Evolutionary conservation across 2,113 vertebrate genomes (phyloP).

Genomic region (Corythornis cristatus): DNA sequence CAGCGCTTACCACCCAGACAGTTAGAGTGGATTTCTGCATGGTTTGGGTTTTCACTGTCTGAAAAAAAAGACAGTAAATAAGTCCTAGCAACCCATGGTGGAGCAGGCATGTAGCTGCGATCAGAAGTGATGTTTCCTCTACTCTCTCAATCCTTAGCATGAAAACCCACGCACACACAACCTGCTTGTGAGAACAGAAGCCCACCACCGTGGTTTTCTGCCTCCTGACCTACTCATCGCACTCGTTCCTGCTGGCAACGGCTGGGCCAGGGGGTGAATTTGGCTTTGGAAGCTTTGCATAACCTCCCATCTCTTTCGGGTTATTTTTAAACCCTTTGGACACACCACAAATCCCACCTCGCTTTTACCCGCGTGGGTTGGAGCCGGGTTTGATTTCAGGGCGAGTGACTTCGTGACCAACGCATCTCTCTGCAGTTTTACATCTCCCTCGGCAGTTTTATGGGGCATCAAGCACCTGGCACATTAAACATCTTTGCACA

Average conservation of each 20-base stretch:
- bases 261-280: fast-evolving
- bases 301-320: not conserved
- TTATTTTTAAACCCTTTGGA: slow-evolving; percentile 8
- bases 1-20: not conserved
- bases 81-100: not conserved
- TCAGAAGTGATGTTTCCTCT: not conserved
- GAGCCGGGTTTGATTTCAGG: not conserved
- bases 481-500: not conserved
- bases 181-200: not conserved
- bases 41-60: not conserved
- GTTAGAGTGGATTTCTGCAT: not conserved
- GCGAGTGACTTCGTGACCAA: not conserved
- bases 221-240: not conserved
- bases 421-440: not conserved
- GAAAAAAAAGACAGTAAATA: not conserved
- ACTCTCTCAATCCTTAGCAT: not conserved
- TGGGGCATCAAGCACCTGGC: not conserved
- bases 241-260: not conserved
- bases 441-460: not conserved
- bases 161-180: fast-evolving
- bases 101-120: not conserved
- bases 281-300: not conserved
- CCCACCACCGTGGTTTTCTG: not conserved
- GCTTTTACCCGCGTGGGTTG: not conserved
- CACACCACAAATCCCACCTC: not conserved